phyloP scores from a whole-genome alignment of 2,113 vertebrate genomes.

The Austrofundulus limnaeus region DNA sequence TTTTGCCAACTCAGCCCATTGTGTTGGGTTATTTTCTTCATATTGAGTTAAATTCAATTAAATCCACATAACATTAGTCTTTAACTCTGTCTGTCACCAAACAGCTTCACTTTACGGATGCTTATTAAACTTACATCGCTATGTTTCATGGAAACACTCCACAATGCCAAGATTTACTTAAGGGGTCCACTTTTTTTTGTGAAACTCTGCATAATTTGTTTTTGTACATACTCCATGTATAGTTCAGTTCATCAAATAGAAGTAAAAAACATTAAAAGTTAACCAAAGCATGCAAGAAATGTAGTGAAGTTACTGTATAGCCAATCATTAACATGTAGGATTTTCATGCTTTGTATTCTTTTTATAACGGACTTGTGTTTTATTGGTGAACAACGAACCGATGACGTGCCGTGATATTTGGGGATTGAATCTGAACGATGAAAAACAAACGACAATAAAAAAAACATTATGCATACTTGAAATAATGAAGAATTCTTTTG shows the following conservation, averaged over 20 bases:
- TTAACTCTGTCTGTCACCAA: too few species aligned
- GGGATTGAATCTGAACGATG: slow-evolving; percentile 42
- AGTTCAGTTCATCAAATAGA: slow-evolving; percentile 51
- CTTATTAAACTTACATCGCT: too few species aligned
- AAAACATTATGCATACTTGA: slow-evolving; percentile 71
- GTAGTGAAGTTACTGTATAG: slow-evolving; percentile 42
- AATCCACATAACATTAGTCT: too few species aligned
- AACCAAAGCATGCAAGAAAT: slow-evolving; percentile 60
- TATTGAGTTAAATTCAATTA: neutral
- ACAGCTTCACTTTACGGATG: too few species aligned
- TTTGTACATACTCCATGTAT: slow-evolving; percentile 76
- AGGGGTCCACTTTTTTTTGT: slow-evolving; percentile 17
- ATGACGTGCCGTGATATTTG: slow-evolving; percentile 65
- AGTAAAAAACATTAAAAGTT: slow-evolving; percentile 30
- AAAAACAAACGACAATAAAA: too few species aligned
- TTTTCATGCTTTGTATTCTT: slow-evolving; percentile 56
- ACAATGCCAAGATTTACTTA: slow-evolving; percentile 15
- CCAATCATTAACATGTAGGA: slow-evolving; percentile 48
- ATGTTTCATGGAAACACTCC: too few species aligned
- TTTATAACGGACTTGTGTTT: slow-evolving; percentile 55
- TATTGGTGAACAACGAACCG: slow-evolving; percentile 45
- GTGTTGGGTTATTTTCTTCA: neutral
- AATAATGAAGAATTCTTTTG: slow-evolving; percentile 41
- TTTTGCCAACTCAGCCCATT: slow-evolving; percentile 7
- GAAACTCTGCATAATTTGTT: slow-evolving; percentile 52